Conservation (phyloP, 2,888 invertebrate genomes). For the Chromoteleia sp. region DNA sequence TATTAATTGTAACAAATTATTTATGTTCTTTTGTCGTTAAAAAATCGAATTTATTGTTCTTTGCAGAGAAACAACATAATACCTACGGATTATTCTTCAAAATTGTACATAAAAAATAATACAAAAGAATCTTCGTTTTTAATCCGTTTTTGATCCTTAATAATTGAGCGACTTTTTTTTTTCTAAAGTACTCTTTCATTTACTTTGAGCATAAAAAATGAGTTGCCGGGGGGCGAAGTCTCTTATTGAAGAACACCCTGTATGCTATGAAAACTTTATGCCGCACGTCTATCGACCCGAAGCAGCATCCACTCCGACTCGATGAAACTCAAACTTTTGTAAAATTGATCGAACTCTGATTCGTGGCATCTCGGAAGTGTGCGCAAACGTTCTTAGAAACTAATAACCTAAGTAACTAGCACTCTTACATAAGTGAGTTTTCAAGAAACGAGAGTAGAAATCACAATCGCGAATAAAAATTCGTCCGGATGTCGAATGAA, state of each 20-base stretch:
- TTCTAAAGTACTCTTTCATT: slow-evolving; percentile 10
- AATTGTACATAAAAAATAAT: too few species aligned
- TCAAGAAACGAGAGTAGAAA: slow-evolving; percentile 8
- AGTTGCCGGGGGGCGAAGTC: background rate
- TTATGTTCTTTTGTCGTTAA: too few species aligned
- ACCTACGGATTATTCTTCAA: too few species aligned
- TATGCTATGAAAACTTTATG: slow-evolving; percentile 34
- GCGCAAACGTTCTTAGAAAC: background rate
- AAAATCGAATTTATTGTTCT: too few species aligned
- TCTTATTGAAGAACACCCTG: slow-evolving; percentile 18
- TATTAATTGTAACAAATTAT: too few species aligned
- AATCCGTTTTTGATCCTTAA: too few species aligned
- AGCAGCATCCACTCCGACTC: background rate
- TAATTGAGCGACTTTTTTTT: too few species aligned
- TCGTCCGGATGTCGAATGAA: background rate
- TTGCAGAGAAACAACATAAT: too few species aligned
- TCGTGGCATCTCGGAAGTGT: background rate
- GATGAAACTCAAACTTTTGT: slow-evolving; percentile 15
- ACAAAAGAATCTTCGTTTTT: too few species aligned
- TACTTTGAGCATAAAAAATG: slow-evolving; percentile 8
- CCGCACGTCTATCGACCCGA: slow-evolving; percentile 32
- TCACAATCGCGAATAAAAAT: slow-evolving; percentile 2
- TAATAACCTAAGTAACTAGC: slow-evolving; percentile 7
- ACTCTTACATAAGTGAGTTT: background rate
- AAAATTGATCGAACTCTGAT: slow-evolving; percentile 14